These are phyloP conservation scores for Amazona finschi DNA, from an alignment of 2,797 vertebrate species.

Conservation along the genomic window DNA sequence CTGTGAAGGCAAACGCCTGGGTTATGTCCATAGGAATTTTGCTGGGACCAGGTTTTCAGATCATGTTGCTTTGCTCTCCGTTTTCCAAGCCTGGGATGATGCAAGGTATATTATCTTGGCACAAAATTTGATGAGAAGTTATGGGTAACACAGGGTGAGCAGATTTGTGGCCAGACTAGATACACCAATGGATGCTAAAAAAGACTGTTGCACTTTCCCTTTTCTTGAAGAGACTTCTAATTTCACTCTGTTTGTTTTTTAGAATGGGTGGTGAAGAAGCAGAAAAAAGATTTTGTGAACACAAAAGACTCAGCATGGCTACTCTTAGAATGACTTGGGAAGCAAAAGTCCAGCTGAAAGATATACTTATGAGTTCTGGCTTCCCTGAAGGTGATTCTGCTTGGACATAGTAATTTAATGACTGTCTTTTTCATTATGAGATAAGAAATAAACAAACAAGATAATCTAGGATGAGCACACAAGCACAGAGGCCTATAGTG, in stretches of 20 bases:
- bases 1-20: constrained; percentile 90
- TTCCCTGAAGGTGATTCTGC: constrained; percentile 90
- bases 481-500: not conserved
- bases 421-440: not conserved
- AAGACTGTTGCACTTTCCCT: not conserved
- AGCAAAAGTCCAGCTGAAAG: constrained; percentile 96
- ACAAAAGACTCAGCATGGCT: constrained; percentile 93
- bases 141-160: not conserved
- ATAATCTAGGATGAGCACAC: not conserved
- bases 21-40: constrained; percentile 93
- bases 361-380: constrained; percentile 89
- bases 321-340: constrained; percentile 98
- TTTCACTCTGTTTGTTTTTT: not conserved
- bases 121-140: not conserved
- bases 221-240: not conserved
- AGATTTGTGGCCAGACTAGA: not conserved
- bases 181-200: not conserved
- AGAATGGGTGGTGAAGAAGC: constrained; percentile 94
- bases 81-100: constrained; percentile 96
- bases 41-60: constrained; percentile 91
- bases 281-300: constrained; percentile 93
- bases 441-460: not conserved
- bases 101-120: constrained; percentile 78
- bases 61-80: constrained; percentile 90
- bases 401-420: not conserved